Conservation (phyloP, 2,888 invertebrate species). For the Drosophila dives region DNA sequence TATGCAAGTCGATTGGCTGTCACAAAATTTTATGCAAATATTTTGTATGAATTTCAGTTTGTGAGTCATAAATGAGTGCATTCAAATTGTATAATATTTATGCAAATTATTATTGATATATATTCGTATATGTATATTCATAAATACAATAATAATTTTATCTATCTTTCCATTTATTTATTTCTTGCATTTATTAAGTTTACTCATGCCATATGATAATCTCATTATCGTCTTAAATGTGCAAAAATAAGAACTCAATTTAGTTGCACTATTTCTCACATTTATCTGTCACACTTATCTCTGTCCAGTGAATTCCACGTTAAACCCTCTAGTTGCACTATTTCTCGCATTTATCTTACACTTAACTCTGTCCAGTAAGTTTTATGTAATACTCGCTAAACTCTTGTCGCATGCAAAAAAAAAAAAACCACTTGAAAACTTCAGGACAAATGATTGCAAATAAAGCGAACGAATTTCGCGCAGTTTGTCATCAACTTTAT, state of each 20-base stretch:
- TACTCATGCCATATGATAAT: not conserved
- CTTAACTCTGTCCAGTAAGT: slow-evolving; percentile 13
- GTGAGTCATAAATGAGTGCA: slow-evolving; percentile 26
- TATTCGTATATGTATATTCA: not conserved
- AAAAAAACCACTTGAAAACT: slow-evolving; percentile 36
- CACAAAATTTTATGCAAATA: slow-evolving; percentile 41
- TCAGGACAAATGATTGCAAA: slow-evolving; percentile 24
- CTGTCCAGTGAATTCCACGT: slow-evolving; percentile 2
- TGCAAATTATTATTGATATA: not conserved
- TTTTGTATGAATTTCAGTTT: slow-evolving; percentile 18
- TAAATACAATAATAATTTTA: not conserved
- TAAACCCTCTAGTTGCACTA: slow-evolving; percentile 17
- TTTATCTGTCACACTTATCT: slow-evolving; percentile 7
- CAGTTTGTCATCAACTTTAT: slow-evolving; percentile 37
- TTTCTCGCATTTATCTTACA: slow-evolving; percentile 22
- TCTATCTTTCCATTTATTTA: not conserved
- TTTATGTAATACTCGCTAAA: slow-evolving; percentile 28
- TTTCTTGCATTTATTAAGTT: not conserved
- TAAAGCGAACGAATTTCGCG: slow-evolving; percentile 23
- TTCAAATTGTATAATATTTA: slow-evolving; percentile 23
- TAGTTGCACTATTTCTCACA: slow-evolving; percentile 14
- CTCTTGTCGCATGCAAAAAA: slow-evolving; percentile 33
- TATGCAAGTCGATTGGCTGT: slow-evolving; percentile 32
- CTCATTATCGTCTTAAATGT: not conserved
- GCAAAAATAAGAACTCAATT: slow-evolving; percentile 7